These are phyloP conservation scores for Drosophila serrata DNA, from an alignment of 1,140 invertebrate species.

Conservation along the genomic window DNA sequence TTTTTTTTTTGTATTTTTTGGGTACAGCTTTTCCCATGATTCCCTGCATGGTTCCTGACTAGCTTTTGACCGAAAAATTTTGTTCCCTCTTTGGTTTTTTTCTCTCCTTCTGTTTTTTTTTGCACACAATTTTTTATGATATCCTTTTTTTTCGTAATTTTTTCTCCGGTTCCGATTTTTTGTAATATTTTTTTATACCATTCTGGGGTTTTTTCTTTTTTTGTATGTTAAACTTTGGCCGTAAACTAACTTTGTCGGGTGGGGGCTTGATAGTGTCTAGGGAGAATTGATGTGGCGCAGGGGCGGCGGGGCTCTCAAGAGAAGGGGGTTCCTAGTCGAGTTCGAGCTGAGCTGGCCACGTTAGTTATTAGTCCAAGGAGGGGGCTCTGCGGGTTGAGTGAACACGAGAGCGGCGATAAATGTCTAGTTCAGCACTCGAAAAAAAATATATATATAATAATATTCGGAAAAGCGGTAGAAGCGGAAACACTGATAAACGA, in stretches of 20 bases:
- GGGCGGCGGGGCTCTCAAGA: not conserved
- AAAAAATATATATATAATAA: slow-evolving; percentile 5
- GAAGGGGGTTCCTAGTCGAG: slow-evolving; percentile 2
- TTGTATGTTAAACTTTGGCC: slow-evolving; percentile 72
- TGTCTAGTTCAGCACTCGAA: slow-evolving; percentile 48
- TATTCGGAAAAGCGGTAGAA: slow-evolving; percentile 4
- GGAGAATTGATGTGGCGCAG: slow-evolving; percentile 44
- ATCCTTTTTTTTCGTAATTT: slow-evolving; percentile 40
- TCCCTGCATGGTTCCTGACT: slow-evolving; percentile 47
- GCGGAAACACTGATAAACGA: slow-evolving; percentile 44
- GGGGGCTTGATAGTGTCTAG: slow-evolving; percentile 62
- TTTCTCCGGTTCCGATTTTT: slow-evolving; percentile 55
- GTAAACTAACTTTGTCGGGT: slow-evolving; percentile 80
- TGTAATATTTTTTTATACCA: slow-evolving; percentile 18
- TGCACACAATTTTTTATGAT: slow-evolving; percentile 63
- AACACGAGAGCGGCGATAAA: slow-evolving; percentile 52
- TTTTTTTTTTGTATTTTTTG: slow-evolving; percentile 23
- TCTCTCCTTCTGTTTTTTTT: not conserved
- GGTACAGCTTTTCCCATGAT: slow-evolving; percentile 29
- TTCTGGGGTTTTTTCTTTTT: slow-evolving; percentile 37
- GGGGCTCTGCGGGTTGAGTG: slow-evolving; percentile 50
- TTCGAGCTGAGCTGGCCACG: slow-evolving; percentile 45
- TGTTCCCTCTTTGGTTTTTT: slow-evolving; percentile 1
- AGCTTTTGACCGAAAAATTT: slow-evolving; percentile 70
- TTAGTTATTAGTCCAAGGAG: slow-evolving; percentile 69